Conservation (phyloP, 2,113 vertebrate species). For the Thunnus maccoyii region DNA sequence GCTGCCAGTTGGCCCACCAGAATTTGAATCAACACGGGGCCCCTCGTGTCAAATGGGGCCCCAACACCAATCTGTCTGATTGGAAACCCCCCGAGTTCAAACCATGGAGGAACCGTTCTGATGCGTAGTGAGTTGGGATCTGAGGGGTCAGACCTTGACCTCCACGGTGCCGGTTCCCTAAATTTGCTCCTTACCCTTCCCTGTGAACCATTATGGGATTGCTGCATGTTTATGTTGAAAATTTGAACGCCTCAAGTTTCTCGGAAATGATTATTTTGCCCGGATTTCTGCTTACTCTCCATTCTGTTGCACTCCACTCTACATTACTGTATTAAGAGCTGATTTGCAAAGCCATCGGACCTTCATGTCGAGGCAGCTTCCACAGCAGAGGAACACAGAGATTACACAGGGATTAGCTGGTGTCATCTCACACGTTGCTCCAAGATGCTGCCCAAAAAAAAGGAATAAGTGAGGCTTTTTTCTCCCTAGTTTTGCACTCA, state of each 20-base stretch:
- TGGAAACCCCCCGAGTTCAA: slow-evolving; percentile 57
- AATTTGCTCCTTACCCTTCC: slow-evolving; percentile 25
- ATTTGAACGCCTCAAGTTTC: too few species aligned
- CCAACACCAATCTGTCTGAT: slow-evolving; percentile 77
- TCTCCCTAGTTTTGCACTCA: slow-evolving; percentile 8
- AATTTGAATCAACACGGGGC: slow-evolving; percentile 56
- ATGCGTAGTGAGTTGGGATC: slow-evolving; percentile 25
- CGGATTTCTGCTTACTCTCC: background rate
- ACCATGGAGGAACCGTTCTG: slow-evolving; percentile 46
- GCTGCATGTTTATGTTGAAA: too few species aligned
- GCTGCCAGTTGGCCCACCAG: slow-evolving; percentile 65
- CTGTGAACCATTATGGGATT: background rate
- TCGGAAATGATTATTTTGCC: background rate
- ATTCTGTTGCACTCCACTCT: background rate
- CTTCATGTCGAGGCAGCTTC: slow-evolving; percentile 38
- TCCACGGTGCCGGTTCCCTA: slow-evolving; percentile 27
- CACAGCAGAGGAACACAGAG: slow-evolving; percentile 62
- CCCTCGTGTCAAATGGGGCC: slow-evolving; percentile 63
- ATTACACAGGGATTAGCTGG: slow-evolving; percentile 77
- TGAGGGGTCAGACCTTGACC: slow-evolving; percentile 57
- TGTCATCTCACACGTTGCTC: slow-evolving; percentile 73
- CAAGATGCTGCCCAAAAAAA: slow-evolving; percentile 52
- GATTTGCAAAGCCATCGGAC: slow-evolving; percentile 28
- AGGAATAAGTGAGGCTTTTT: slow-evolving; percentile 38
- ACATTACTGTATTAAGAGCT: slow-evolving; percentile 20